Conservation (phyloP, 2,113 vertebrate species). For the Rutilus rutilus region DNA sequence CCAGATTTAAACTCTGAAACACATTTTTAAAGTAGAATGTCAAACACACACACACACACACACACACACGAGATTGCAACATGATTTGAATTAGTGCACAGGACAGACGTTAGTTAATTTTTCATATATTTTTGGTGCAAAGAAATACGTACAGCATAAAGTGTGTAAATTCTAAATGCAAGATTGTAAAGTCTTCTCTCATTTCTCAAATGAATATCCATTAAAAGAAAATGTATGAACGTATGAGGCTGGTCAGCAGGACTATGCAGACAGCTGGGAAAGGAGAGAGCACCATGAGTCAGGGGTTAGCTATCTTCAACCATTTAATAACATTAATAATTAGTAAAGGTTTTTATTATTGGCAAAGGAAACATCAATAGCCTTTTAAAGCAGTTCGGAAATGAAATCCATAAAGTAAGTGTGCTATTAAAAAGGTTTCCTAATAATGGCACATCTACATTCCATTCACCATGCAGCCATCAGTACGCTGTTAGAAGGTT, state of each 20-base stretch:
- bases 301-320: constrained; percentile 72
- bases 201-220: constrained; percentile 29
- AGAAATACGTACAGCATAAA: neutral
- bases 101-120: neutral
- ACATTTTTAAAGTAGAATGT: neutral
- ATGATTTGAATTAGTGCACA: neutral
- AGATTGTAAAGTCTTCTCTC: neutral
- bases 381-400: constrained; percentile 72
- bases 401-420: constrained; percentile 80
- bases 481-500: neutral
- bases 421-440: constrained; percentile 76
- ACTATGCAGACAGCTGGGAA: neutral
- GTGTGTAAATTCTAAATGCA: constrained; percentile 13
- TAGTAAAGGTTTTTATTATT: constrained; percentile 85
- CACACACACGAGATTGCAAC: neutral
- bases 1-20: neutral
- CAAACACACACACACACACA: neutral
- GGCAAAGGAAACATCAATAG: constrained; percentile 80
- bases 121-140: neutral
- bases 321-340: constrained; percentile 86
- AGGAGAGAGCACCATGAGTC: constrained; percentile 9
- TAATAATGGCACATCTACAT: constrained; percentile 51
- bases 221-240: constrained; percentile 20
- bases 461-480: constrained; percentile 45
- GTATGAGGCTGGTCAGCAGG: neutral